Conservation (phyloP, 2,888 invertebrate species). For the Limnephilus auricula region DNA sequence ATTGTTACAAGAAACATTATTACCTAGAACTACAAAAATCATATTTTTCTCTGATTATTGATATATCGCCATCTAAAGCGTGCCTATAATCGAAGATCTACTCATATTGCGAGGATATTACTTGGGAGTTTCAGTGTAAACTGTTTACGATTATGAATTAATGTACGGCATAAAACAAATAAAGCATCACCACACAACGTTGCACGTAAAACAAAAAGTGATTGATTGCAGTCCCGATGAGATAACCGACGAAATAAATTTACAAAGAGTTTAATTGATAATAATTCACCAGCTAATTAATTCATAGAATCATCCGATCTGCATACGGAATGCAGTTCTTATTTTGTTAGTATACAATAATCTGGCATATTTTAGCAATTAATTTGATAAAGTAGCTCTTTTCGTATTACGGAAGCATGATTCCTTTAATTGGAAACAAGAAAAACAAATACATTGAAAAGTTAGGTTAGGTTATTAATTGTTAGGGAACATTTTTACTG, state of each 20-base stretch:
- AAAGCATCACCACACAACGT: not conserved
- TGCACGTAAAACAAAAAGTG: not conserved
- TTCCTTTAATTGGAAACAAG: conserved; percentile 48
- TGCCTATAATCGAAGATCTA: not conserved
- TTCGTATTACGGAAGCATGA: conserved; percentile 32
- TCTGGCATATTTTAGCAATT: conserved; percentile 21
- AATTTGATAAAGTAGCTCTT: conserved; percentile 6
- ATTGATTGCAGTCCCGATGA: not conserved
- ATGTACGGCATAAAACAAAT: not conserved
- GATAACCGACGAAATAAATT: not conserved
- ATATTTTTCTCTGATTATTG: conserved; percentile 7
- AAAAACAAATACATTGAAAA: too few species aligned
- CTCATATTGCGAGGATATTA: not conserved
- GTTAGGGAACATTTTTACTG: too few species aligned
- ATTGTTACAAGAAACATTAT: too few species aligned
- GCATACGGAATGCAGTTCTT: not conserved
- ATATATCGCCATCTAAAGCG: not conserved
- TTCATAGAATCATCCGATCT: not conserved
- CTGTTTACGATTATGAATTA: not conserved
- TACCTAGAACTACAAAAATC: not conserved
- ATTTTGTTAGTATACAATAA: not conserved
- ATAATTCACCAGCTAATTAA: not conserved
- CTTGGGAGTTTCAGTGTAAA: not conserved
- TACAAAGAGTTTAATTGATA: not conserved
- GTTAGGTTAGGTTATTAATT: too few species aligned